Conservation (phyloP, 2,113 vertebrate species). For the Harpagus bidentatus region DNA sequence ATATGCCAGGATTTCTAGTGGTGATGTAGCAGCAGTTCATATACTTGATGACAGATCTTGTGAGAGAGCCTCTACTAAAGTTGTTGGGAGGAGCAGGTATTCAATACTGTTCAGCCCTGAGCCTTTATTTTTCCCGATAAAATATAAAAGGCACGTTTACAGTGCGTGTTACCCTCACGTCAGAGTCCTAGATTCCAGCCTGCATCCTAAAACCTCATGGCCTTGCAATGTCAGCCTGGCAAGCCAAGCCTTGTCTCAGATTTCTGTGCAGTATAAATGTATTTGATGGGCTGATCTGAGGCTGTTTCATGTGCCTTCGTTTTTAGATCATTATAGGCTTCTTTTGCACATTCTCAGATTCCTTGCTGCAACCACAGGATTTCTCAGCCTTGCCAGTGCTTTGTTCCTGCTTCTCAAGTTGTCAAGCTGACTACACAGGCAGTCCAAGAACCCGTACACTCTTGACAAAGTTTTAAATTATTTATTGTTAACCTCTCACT, state of each 20-base stretch:
- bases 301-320: background rate
- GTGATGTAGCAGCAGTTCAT: background rate
- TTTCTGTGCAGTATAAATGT: background rate
- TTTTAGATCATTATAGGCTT: background rate
- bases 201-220: background rate
- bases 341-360: background rate
- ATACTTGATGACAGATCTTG: background rate
- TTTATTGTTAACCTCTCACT: background rate
- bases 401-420: background rate
- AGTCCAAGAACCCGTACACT: background rate
- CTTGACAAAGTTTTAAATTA: background rate
- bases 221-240: accelerated
- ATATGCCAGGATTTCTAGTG: background rate
- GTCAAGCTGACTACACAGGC: background rate
- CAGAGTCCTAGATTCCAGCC: background rate
- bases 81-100: background rate
- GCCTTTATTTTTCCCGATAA: background rate
- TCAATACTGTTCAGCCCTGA: background rate
- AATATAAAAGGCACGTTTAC: background rate
- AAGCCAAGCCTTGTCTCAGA: background rate
- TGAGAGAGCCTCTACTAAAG: background rate
- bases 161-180: accelerated
- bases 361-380: background rate
- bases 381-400: background rate
- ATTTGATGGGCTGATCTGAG: background rate